These are phyloP conservation scores for Dysmachus trigonus DNA, from an alignment of 2,888 invertebrate species.

Conservation along the genomic window DNA sequence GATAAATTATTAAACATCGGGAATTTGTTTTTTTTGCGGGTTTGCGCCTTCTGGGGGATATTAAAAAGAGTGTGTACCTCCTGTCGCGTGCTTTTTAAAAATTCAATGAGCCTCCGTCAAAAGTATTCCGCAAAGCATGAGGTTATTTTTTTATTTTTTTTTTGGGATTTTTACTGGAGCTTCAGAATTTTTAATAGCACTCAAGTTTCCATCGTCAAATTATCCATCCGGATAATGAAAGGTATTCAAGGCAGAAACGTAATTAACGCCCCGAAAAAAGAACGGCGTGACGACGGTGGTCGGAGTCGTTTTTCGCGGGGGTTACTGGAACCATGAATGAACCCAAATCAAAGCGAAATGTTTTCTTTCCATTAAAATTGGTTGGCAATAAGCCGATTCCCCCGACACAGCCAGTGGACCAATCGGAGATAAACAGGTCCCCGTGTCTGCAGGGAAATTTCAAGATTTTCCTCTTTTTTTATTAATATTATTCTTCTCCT, in stretches of 20 bases:
- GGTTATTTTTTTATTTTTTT: neutral
- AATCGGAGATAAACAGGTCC: conserved; percentile 7
- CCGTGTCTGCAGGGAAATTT: neutral
- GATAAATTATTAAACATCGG: neutral
- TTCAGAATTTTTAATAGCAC: neutral
- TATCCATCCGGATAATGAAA: conserved; percentile 14
- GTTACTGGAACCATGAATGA: conserved; percentile 1
- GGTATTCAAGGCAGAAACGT: conserved; percentile 22
- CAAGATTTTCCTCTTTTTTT: too few relatives aligned
- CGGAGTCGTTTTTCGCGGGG: neutral
- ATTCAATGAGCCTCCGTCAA: neutral
- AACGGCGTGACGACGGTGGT: neutral
- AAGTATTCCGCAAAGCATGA: neutral
- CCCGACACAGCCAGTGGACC: neutral
- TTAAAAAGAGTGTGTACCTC: neutral
- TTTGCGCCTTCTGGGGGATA: neutral
- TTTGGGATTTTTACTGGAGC: neutral
- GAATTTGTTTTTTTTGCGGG: neutral
- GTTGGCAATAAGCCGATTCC: conserved; percentile 22
- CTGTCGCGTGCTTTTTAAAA: neutral
- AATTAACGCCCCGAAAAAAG: neutral
- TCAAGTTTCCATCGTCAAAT: neutral
- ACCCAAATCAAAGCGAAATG: conserved; percentile 26
- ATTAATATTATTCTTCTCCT: neutral
- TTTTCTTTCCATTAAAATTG: conserved; percentile 26